Evolutionary conservation across 2,888 invertebrate species (phyloP).

Genomic region (Machimus rusticus): DNA sequence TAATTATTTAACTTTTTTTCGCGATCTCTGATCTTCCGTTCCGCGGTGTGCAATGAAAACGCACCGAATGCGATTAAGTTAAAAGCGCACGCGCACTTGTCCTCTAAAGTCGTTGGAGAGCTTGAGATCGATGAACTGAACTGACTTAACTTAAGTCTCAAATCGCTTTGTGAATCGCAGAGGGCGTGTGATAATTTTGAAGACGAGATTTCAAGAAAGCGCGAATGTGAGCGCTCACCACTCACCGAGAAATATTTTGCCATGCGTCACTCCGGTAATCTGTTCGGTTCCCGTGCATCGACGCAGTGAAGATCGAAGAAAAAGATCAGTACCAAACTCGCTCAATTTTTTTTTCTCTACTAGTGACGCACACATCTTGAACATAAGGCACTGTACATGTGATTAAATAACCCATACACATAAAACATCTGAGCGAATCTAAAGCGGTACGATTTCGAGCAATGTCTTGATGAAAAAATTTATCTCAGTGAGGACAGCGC

Average conservation of each 20-base stretch:
- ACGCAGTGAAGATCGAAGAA: slow-evolving; percentile 6
- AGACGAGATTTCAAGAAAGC: slow-evolving; percentile 1
- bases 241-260: background rate
- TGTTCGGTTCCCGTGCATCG: background rate
- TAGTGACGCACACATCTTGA: background rate
- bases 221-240: background rate
- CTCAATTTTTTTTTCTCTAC: background rate
- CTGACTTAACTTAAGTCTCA: background rate
- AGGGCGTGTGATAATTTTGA: slow-evolving; percentile 27
- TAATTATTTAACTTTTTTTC: background rate
- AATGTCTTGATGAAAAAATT: slow-evolving; percentile 8
- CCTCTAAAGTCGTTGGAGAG: slow-evolving; percentile 56
- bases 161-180: slow-evolving; percentile 5
- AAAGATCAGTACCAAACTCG: slow-evolving; percentile 16
- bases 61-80: background rate
- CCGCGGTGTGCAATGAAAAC: background rate
- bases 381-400: background rate
- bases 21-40: background rate
- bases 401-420: background rate
- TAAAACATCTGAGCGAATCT: background rate
- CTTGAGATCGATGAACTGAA: slow-evolving; percentile 62
- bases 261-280: slow-evolving; percentile 28
- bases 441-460: background rate
- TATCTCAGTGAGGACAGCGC: background rate
- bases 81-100: slow-evolving; percentile 35